Base-by-base conservation (phyloP, 2,797 vertebrate genomes). In the Poecilia velifera region DNA sequence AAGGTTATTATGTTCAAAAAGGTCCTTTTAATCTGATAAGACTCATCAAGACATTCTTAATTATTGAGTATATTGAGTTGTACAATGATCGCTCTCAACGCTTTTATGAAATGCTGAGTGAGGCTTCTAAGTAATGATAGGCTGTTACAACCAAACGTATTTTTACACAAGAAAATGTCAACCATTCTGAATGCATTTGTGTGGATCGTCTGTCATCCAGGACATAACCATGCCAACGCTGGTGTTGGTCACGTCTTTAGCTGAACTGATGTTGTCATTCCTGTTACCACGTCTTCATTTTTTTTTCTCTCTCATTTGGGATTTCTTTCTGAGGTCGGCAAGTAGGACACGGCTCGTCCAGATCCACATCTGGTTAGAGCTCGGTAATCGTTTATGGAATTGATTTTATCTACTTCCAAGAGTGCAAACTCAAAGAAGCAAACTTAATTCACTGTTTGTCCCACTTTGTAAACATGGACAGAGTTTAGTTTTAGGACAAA, bases 381-480 rank as follows among this genome's bases (percentile, higher is more conserved):
- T 13, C 28, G 13, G n/a, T 41, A 41, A 18, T 64, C 64, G 39
- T 86, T 81, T 79, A 81, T 0, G 3, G 16, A 9, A 74, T 1
- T 28, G 6, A 4, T 62, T 76, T 72, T 57, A 83, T 81, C 74
- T 74, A 10, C 73, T 77, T 43, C 57, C 62, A 76, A 25, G 25
- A 22, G 22, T 71, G 62, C 34, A 82, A 74, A 86, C 43, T 74
- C n/a, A 47, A 77, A 76, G 47, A 73, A 74, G 77, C 41, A 25
- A 76, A 82, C 53, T 3, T 43, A 64, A 84, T 76, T 49, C 25
- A 47, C 9, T 70, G 41, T 76, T 79, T 82, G 66, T 22, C 47
- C 22, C n/a, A 25, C 43, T 81, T 83, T 86, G 57, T 77, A 74
- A 77, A 64, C 71, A 77, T 49, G 81, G 73, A 31, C 18, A 76